Conservation (phyloP, 2,113 vertebrate genomes). For the Seriola dumerili region DNA sequence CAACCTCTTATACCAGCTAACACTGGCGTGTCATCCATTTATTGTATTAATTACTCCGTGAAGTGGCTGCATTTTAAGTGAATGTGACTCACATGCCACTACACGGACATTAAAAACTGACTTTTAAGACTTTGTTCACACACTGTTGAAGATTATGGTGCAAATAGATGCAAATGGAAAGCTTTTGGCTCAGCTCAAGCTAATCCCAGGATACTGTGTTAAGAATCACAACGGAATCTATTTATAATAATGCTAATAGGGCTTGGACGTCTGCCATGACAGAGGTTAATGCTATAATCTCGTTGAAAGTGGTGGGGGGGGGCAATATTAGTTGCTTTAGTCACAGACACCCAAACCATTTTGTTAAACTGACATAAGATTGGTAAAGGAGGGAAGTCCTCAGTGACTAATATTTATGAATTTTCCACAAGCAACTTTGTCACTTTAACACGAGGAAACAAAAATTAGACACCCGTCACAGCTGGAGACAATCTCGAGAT, state of each 20-base stretch:
- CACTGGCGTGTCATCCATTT: constrained; percentile 2
- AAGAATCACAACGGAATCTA: constrained; percentile 18
- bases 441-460: constrained; percentile 11
- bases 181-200: constrained; percentile 8
- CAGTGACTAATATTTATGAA: background rate
- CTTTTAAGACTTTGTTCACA: constrained; percentile 16
- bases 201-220: constrained; percentile 35
- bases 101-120: background rate
- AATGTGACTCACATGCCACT: background rate
- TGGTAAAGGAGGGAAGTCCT: background rate
- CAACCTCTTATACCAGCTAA: background rate
- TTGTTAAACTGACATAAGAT: background rate
- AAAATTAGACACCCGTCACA: constrained; percentile 26
- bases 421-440: constrained; percentile 36
- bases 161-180: constrained; percentile 20
- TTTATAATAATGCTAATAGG: constrained; percentile 48
- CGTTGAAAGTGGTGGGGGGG: background rate
- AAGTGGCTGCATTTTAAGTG: background rate
- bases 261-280: constrained; percentile 24
- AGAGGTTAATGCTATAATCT: constrained; percentile 35
- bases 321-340: constrained; percentile 8
- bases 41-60: constrained; percentile 13
- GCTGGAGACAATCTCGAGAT: constrained; percentile 48
- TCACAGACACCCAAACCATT: background rate
- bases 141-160: constrained; percentile 12